Evolutionary conservation across 2,888 invertebrate species (phyloP).

Genomic region (Hydropsyche betteni): DNA sequence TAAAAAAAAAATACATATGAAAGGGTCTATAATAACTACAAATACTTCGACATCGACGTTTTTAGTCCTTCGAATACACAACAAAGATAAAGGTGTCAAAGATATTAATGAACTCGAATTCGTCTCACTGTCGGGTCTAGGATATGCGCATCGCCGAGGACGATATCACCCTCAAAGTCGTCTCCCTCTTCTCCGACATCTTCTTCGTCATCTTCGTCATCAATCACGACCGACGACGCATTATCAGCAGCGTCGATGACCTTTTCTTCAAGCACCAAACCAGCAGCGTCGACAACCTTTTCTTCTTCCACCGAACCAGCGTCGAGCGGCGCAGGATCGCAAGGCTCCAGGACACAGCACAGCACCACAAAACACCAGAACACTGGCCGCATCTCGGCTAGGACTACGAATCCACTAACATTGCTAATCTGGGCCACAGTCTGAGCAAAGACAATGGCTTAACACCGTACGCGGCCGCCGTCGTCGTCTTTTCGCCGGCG

Average conservation of each 20-base stretch:
- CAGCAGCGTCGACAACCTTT: conserved; percentile 44
- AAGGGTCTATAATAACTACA: too few species aligned
- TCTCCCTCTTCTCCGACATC: conserved; percentile 51
- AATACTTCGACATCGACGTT: neutral
- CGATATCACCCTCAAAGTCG: conserved; percentile 51
- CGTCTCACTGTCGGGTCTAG: conserved; percentile 51
- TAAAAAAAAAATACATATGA: too few species aligned
- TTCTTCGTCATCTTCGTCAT: conserved; percentile 47
- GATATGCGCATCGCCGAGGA: conserved; percentile 49
- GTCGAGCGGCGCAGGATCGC: conserved; percentile 15
- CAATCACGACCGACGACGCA: conserved; percentile 43
- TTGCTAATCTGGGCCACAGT: neutral
- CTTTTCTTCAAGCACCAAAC: conserved; percentile 32
- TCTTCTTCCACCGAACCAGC: conserved; percentile 36
- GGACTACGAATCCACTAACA: neutral
- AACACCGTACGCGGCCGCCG: conserved; percentile 25
- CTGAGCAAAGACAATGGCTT: conserved; percentile 21
- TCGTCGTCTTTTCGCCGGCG: conserved; percentile 31
- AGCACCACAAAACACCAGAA: conserved; percentile 36
- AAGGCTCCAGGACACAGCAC: conserved; percentile 34
- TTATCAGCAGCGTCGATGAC: conserved; percentile 17
- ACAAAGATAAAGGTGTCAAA: conserved; percentile 47
- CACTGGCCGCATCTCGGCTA: conserved; percentile 12
- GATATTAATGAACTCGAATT: conserved; percentile 51
- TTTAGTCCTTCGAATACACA: neutral